phyloP scores from a whole-genome alignment of 2,113 vertebrate genomes.

The Odontophorus gujanensis region DNA sequence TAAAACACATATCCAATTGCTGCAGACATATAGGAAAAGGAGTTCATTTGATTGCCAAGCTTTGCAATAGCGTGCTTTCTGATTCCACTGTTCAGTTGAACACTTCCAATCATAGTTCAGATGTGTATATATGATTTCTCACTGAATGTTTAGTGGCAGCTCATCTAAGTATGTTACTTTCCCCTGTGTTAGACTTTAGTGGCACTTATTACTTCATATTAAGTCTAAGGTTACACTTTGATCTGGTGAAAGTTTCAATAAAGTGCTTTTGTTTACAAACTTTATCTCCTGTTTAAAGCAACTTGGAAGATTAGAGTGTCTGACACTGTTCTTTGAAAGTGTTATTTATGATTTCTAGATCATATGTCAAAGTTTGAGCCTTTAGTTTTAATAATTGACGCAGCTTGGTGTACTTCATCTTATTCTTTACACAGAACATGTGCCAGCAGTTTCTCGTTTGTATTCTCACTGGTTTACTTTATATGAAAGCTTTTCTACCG shows the following conservation, averaged over 20 bases:
- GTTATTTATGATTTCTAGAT: conserved; percentile 61
- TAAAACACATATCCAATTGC: not conserved
- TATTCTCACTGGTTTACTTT: conserved; percentile 56
- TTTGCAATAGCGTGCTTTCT: not conserved
- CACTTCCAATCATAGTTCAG: not conserved
- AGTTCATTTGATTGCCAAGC: not conserved
- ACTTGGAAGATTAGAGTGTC: conserved; percentile 44
- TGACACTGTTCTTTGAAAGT: conserved; percentile 55
- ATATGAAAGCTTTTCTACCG: conserved; percentile 51
- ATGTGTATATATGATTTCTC: not conserved
- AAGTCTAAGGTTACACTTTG: conserved; percentile 61
- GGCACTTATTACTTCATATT: conserved; percentile 52
- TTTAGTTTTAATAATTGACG: conserved; percentile 64
- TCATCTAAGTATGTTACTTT: not conserved
- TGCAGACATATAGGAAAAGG: not conserved
- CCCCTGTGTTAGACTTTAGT: conserved; percentile 9
- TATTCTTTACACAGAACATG: conserved; percentile 34
- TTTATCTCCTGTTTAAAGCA: conserved; percentile 52
- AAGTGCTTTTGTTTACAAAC: conserved; percentile 67
- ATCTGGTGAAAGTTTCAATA: conserved; percentile 60
- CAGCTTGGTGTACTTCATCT: conserved; percentile 50
- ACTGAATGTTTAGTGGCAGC: conserved; percentile 11
- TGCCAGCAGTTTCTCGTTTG: conserved; percentile 57
- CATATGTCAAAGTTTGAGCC: conserved; percentile 56
- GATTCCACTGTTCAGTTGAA: not conserved